phyloP scores from a whole-genome alignment of 2,888 invertebrate genomes.

The Parnassius smintheus region DNA sequence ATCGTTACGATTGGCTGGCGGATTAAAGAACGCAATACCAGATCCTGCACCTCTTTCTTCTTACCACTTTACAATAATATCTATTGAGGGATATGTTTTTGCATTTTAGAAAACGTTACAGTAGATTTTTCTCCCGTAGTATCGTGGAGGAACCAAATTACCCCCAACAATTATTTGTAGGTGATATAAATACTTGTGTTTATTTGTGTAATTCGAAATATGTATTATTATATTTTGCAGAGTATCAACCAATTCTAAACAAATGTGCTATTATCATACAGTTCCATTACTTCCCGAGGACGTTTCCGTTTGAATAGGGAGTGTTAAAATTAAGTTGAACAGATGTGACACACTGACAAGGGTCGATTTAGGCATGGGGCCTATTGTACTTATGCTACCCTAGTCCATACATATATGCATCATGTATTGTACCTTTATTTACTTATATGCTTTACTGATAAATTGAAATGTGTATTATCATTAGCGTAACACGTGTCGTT shows the following conservation, averaged over 20 bases:
- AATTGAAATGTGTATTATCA: constrained; percentile 10
- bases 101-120: too few species aligned
- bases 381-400: constrained; percentile 20
- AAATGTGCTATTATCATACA: constrained; percentile 11
- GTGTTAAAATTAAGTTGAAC: constrained; percentile 27
- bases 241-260: not conserved
- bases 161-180: too few species aligned
- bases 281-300: constrained; percentile 18
- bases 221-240: not conserved
- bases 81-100: too few species aligned
- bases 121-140: too few species aligned
- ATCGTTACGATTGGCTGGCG: too few species aligned
- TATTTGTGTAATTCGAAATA: too few species aligned
- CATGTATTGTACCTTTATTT: constrained; percentile 3
- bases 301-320: constrained; percentile 21
- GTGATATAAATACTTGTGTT: too few species aligned
- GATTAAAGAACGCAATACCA: too few species aligned
- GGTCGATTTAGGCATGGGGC: constrained; percentile 20
- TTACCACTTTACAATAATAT: too few species aligned
- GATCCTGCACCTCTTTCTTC: too few species aligned
- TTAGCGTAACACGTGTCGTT: not conserved
- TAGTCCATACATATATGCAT: constrained; percentile 20
- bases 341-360: constrained; percentile 27
- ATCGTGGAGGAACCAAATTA: too few species aligned
- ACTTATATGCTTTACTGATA: constrained; percentile 5